phyloP scores from a whole-genome alignment of 2,888 invertebrate species.

The Carterocephalus palaemon region DNA sequence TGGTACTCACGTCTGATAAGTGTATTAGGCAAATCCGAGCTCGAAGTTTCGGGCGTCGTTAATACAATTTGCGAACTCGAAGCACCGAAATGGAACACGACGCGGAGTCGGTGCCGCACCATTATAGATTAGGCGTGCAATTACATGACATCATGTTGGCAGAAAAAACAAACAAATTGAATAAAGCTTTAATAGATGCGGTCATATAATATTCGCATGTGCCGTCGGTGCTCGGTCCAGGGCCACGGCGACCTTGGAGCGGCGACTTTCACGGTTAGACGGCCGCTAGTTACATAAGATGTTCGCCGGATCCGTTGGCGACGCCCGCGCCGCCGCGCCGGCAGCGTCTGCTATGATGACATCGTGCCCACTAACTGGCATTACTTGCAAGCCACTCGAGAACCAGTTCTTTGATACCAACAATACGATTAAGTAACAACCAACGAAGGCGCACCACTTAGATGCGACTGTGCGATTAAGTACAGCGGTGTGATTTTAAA shows the following conservation, averaged over 20 bases:
- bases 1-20: conserved; percentile 32
- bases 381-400: conserved; percentile 33
- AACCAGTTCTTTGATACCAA: conserved; percentile 52
- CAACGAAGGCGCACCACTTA: conserved; percentile 26
- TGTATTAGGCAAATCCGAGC: conserved; percentile 35
- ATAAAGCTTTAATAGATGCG: conserved; percentile 49
- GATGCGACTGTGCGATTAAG: not conserved
- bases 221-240: conserved; percentile 56
- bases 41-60: conserved; percentile 33
- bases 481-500: not conserved
- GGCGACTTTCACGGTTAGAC: conserved; percentile 79
- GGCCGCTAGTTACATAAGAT: conserved; percentile 72
- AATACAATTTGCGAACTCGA: conserved; percentile 38
- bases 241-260: conserved; percentile 76
- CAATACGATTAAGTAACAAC: conserved; percentile 39
- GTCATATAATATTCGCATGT: conserved; percentile 68
- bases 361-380: conserved; percentile 53
- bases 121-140: conserved; percentile 47
- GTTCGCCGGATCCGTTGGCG: conserved; percentile 49
- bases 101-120: conserved; percentile 24
- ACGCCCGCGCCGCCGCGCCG: conserved; percentile 40
- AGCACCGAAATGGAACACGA: conserved; percentile 22
- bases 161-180: conserved; percentile 61
- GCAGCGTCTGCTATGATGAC: conserved; percentile 65
- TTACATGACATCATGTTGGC: conserved; percentile 63